Conservation (phyloP, 2,888 invertebrate species). For the Eutolmus rufibarbis region DNA sequence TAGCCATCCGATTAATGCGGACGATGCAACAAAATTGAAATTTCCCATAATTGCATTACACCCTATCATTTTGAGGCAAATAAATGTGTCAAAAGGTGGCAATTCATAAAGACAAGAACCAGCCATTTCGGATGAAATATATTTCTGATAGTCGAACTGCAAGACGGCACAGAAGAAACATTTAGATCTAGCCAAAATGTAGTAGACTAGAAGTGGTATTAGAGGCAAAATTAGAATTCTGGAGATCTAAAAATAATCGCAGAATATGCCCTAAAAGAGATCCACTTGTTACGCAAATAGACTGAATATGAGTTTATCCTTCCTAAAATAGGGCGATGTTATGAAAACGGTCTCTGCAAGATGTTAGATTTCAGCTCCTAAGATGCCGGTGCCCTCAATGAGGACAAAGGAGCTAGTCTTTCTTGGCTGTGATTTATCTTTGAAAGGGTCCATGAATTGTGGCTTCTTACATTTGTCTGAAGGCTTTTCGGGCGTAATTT, state of each 20-base stretch:
- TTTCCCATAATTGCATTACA: neutral
- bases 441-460: neutral
- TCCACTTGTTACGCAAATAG: neutral
- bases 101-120: neutral
- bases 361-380: neutral
- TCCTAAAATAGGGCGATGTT: neutral
- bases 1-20: neutral
- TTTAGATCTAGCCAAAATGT: neutral
- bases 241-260: neutral
- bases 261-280: neutral
- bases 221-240: constrained; percentile 1
- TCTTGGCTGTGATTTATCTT: neutral
- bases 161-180: neutral
- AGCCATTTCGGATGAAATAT: neutral
- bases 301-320: neutral
- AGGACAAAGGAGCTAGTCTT: neutral
- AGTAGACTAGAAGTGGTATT: neutral
- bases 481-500: neutral
- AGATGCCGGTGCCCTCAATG: neutral
- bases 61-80: neutral
- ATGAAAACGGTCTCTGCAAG: neutral
- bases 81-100: neutral
- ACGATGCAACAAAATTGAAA: neutral
- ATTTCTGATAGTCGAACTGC: neutral
- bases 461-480: neutral